phyloP scores from a whole-genome alignment of 2,888 invertebrate genomes.

The Eupithecia subfuscata region DNA sequence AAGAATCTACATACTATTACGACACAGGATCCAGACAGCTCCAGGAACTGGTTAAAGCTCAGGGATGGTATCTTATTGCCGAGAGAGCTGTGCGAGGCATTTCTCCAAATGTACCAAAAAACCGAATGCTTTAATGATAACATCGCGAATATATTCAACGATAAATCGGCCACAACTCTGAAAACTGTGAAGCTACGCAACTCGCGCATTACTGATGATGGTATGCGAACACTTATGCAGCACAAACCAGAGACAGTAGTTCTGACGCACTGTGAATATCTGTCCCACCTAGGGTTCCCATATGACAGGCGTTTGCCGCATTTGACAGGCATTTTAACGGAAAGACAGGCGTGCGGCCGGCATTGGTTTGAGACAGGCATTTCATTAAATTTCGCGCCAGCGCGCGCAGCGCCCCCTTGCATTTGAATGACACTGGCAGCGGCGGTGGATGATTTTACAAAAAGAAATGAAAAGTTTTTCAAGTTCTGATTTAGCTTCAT shows the following conservation, averaged over 20 bases:
- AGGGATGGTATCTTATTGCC: constrained; percentile 87
- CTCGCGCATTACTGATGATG: constrained; percentile 88
- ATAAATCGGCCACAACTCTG: constrained; percentile 87
- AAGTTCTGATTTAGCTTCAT: too few relatives aligned
- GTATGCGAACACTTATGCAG: constrained; percentile 87
- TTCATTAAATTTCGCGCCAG: too few relatives aligned
- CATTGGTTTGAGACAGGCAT: too few relatives aligned
- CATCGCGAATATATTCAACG: constrained; percentile 88
- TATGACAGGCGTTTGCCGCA: too few relatives aligned
- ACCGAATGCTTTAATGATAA: constrained; percentile 85
- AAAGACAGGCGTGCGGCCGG: too few relatives aligned
- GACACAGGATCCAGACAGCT: constrained; percentile 67
- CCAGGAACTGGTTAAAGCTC: constrained; percentile 74
- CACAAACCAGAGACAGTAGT: constrained; percentile 91
- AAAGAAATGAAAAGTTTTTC: too few relatives aligned
- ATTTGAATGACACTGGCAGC: background rate
- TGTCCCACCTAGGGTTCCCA: constrained; percentile 81
- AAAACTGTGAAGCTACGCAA: constrained; percentile 88
- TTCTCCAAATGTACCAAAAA: constrained; percentile 84
- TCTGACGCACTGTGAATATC: constrained; percentile 88
- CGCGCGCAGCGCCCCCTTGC: too few relatives aligned
- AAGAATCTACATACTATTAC: constrained; percentile 86
- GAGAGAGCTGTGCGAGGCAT: constrained; percentile 88
- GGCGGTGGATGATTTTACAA: constrained; percentile 21
- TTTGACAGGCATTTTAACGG: too few relatives aligned